A percentile compares a stretch with the other conserved stretches of the same genome.
Conservation (phyloP, 2,113 vertebrate species). For the Tauraco erythrolophus region DNA sequence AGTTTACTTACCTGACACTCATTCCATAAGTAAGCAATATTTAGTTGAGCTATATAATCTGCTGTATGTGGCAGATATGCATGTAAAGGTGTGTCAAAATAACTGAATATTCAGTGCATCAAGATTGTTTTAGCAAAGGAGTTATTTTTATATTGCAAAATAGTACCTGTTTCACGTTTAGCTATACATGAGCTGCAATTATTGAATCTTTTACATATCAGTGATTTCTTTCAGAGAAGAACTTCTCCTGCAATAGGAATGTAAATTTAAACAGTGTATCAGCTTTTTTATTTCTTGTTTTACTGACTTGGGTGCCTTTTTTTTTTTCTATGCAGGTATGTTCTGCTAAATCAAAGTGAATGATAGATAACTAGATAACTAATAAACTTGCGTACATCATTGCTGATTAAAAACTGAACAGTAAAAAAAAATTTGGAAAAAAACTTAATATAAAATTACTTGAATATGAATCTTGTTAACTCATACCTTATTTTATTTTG, state of each 20-base stretch:
- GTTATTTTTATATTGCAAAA: not conserved
- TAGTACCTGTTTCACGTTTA: not conserved
- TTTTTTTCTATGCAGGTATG: not conserved
- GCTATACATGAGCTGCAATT: not conserved
- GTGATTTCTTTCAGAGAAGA: not conserved
- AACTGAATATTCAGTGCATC: not conserved
- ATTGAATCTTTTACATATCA: accelerated
- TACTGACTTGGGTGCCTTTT: not conserved
- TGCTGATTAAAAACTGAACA: not conserved
- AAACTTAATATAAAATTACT: not conserved
- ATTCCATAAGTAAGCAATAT: not conserved
- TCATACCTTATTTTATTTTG: constrained; percentile 48
- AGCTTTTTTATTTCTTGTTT: not conserved
- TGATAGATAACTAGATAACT: not conserved
- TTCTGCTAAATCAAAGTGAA: not conserved
- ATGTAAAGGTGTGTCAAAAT: not conserved
- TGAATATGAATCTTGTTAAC: not conserved
- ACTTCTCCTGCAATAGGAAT: not conserved
- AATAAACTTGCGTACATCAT: not conserved
- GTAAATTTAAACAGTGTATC: not conserved
- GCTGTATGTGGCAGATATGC: not conserved
- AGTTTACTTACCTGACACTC: not conserved
- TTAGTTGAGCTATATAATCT: not conserved
- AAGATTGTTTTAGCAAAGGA: not conserved
- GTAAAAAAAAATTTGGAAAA: not conserved